Base-by-base conservation (phyloP, 2,113 vertebrate species). In the Cyphotilapia sp. region DNA sequence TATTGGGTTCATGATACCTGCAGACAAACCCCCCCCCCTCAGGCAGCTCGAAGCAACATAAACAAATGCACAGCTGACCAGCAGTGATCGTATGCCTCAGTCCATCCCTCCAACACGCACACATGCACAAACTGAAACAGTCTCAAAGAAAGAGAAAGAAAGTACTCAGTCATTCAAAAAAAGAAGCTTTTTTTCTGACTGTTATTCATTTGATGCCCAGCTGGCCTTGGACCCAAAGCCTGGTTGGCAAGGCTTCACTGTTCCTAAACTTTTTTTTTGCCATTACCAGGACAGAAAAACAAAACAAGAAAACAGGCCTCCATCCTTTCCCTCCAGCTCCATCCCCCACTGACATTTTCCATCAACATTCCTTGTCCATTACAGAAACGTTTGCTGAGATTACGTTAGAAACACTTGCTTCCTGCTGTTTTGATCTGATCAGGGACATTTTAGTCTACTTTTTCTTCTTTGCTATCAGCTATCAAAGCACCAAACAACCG, bases 371-470 rank as follows among this genome's bases (percentile, higher is more conserved):
- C 91, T 86, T 13, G 89, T 94, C 83, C 54, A 91, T 84, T 81
- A 94, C 95, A 90, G 87, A 92, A 92, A 94, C 89, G 80, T 91
- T 92, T 8, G 71, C 91, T 82, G 94, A 95, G 94, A 92, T 94
- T 90, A 91, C 86, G 92, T 96, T 97, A 94, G 96, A 91, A 97
- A 94, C 5, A 7, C 85, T 91, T 1, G 85, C 87, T 97, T 97
- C 96, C 96, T 96, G 96, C 88, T 90, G 89, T 95, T 97, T 95
- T 96, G 94, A 97, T 94, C 91, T 96, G 96, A 97, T 95, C 91
- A 24, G 92, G 90, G 90, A 88, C 88, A 71, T 87, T 87, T 84
- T 40, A 89, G 61, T 38, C 86, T 33, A 27, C 17, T 66, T 69
- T 84, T 57, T 3, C 38, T 83, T 84, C 71, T 66, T 89, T 89